phyloP scores from a whole-genome alignment of 2,113 vertebrate genomes.

The Solea solea region DNA sequence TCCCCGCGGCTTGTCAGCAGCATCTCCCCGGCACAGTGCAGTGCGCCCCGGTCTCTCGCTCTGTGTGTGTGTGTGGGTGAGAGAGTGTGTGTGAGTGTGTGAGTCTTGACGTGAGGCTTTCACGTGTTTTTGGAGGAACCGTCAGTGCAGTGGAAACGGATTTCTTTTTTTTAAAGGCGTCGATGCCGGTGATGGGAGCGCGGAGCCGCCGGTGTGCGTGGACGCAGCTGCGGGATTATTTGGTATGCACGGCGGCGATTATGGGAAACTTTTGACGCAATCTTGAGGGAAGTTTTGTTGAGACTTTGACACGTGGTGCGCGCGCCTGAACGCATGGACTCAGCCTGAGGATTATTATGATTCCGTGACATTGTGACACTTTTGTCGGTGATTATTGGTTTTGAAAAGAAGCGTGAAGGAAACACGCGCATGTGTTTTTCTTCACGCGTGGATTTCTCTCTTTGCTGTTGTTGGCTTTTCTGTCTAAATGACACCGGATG shows the following conservation, averaged over 20 bases:
- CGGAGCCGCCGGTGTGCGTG: constrained; percentile 10
- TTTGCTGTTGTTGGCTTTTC: too few relatives aligned
- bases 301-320: constrained; percentile 70
- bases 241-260: constrained; percentile 60
- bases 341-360: constrained; percentile 28
- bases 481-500: neutral
- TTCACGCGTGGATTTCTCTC: too few relatives aligned
- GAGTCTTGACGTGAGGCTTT: constrained; percentile 71
- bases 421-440: too few relatives aligned
- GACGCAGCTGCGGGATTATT: constrained; percentile 36
- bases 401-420: too few relatives aligned
- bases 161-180: neutral
- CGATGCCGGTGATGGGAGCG: neutral
- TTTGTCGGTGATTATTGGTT: too few relatives aligned
- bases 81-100: neutral
- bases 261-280: constrained; percentile 75
- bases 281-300: constrained; percentile 69
- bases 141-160: constrained; percentile 21
- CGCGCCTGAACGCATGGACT: constrained; percentile 46
- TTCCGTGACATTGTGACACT: neutral
- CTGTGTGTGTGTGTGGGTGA: constrained; percentile 7
- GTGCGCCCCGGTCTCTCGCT: constrained; percentile 54
- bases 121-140: constrained; percentile 78
- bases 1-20: constrained; percentile 53
- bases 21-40: constrained; percentile 49